Evolutionary conservation across 2,113 vertebrate species (phyloP).

Genomic region (Nesogale talazaci): DNA sequence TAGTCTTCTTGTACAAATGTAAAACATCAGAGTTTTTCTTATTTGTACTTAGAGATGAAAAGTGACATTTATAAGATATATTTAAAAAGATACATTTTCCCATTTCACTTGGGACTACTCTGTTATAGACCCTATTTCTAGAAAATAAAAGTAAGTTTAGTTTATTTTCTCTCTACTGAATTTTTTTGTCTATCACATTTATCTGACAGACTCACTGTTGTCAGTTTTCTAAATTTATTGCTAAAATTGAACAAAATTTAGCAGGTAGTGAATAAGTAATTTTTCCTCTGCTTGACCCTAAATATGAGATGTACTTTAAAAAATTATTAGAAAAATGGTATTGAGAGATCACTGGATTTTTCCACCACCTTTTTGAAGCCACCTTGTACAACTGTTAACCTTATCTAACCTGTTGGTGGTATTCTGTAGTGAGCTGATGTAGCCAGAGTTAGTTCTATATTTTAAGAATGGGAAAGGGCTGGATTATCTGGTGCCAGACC

Average conservation of each 20-base stretch:
- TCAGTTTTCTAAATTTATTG: not conserved
- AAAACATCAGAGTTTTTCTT: not conserved
- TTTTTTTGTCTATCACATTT: slow-evolving; percentile 54
- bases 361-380: no score
- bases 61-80: slow-evolving; percentile 33
- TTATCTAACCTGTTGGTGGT: not conserved
- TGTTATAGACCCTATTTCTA: slow-evolving; percentile 29
- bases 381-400: not conserved
- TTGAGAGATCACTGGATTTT: no score
- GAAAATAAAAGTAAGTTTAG: not conserved
- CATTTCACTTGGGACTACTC: not conserved
- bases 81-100: not conserved
- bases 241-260: slow-evolving; percentile 12
- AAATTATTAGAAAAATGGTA: no score
- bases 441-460: not conserved
- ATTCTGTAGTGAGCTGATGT: not conserved
- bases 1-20: no score
- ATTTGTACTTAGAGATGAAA: slow-evolving; percentile 14
- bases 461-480: not conserved
- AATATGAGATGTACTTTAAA: not conserved
- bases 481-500: not conserved
- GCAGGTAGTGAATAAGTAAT: not conserved
- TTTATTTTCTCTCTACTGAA: slow-evolving; percentile 18
- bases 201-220: not conserved
- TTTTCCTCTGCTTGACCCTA: slow-evolving; percentile 15